phyloP scores from a whole-genome alignment of 2,888 invertebrate genomes.

The Thecophora atra region DNA sequence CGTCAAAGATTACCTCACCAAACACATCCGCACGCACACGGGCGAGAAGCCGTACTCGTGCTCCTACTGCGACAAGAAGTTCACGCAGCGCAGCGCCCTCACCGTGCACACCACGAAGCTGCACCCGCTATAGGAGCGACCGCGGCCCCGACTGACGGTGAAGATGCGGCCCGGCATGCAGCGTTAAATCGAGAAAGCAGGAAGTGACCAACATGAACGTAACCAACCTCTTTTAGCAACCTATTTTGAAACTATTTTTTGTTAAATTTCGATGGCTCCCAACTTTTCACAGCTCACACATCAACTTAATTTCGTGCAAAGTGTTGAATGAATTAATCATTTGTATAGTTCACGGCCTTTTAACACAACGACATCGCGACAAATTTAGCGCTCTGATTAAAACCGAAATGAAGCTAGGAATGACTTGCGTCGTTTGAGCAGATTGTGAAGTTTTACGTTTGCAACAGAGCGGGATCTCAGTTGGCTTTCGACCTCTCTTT shows the following conservation, averaged over 20 bases:
- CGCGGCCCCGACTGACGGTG: constrained; percentile 49
- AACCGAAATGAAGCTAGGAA: neutral
- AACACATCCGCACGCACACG: constrained; percentile 65
- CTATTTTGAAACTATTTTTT: neutral
- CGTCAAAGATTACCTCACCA: constrained; percentile 65
- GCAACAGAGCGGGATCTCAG: constrained; percentile 63
- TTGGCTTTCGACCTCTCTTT: constrained; percentile 50
- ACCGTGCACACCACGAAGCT: constrained; percentile 64
- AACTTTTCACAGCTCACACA: neutral
- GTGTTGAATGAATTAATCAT: neutral
- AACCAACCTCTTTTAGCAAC: constrained; percentile 11
- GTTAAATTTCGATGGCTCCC: neutral
- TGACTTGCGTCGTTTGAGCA: too few species aligned
- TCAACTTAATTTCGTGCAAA: neutral
- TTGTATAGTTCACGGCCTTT: neutral
- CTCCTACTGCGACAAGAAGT: constrained; percentile 63
- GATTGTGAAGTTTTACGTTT: constrained; percentile 41
- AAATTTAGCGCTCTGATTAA: constrained; percentile 37
- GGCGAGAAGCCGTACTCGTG: constrained; percentile 65
- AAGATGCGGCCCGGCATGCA: constrained; percentile 23
- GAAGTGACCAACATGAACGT: constrained; percentile 17
- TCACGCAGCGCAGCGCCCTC: constrained; percentile 63
- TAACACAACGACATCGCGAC: neutral
- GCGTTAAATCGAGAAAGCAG: constrained; percentile 5
- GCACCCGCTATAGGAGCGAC: constrained; percentile 63